phyloP scores from a whole-genome alignment of 2,797 vertebrate genomes.

The Picus viridis region DNA sequence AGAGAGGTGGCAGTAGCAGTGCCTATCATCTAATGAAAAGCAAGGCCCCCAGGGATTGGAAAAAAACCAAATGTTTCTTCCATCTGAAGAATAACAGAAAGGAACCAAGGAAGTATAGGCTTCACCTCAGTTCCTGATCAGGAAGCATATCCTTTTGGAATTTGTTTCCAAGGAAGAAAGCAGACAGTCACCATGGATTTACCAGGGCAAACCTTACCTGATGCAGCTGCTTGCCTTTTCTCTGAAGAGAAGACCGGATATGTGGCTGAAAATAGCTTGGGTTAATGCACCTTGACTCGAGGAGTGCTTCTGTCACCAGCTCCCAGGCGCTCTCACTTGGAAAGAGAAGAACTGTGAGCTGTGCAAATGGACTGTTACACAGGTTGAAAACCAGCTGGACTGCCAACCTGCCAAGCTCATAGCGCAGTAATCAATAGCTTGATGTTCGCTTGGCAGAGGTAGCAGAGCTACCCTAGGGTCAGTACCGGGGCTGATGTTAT shows the following conservation, averaged over 20 bases:
- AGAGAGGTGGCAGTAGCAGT: neutral
- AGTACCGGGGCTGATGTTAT: conserved; percentile 11
- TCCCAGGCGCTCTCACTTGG: neutral
- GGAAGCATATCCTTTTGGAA: neutral
- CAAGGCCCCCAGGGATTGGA: accelerated
- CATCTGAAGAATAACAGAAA: neutral
- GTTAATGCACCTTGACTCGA: neutral
- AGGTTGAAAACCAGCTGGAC: conserved; percentile 14
- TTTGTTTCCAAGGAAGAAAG: neutral
- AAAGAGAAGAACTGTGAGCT: neutral
- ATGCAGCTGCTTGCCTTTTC: neutral
- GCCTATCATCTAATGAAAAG: neutral
- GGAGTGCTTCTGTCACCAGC: neutral
- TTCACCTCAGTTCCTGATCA: neutral
- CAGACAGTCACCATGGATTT: neutral
- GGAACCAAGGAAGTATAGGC: neutral
- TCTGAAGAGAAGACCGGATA: neutral
- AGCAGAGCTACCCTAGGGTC: neutral
- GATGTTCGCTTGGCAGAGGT: conserved; percentile 43
- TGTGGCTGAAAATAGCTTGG: neutral
- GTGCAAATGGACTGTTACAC: neutral
- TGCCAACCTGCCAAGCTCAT: conserved; percentile 29
- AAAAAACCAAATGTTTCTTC: neutral
- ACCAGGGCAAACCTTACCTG: neutral
- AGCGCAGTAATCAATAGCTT: conserved; percentile 35